phyloP scores from a whole-genome alignment of 2,797 vertebrate genomes.

The Telmatherina bonti region DNA sequence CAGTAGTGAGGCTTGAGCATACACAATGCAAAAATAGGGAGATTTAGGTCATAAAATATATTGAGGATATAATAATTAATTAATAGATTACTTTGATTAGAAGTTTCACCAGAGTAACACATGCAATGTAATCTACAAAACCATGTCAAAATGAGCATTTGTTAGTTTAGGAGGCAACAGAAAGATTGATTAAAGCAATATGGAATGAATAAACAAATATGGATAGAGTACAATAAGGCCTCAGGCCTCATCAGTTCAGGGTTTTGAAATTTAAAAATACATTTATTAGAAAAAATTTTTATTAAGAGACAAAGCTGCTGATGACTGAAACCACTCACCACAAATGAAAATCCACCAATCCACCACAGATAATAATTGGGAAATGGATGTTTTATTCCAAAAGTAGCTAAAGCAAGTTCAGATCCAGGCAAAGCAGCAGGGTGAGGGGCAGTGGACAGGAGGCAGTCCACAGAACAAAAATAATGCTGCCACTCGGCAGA shows the following conservation, averaged over 20 bases:
- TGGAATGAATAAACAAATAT: slow-evolving; percentile 2
- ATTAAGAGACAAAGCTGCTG: background rate
- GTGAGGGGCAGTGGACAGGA: slow-evolving; percentile 84
- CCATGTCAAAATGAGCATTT: background rate
- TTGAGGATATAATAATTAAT: slow-evolving; percentile 4
- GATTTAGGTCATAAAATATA: background rate
- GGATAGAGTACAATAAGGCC: slow-evolving; percentile 17
- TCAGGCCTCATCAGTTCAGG: background rate
- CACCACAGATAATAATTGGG: slow-evolving; percentile 43
- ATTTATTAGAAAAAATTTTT: background rate
- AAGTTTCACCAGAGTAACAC: slow-evolving; percentile 34
- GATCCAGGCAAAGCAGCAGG: slow-evolving; percentile 82
- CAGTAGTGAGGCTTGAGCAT: background rate
- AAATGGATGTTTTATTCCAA: slow-evolving; percentile 74
- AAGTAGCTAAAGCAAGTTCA: slow-evolving; percentile 68
- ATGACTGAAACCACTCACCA: slow-evolving; percentile 82
- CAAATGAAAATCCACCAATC: slow-evolving; percentile 61
- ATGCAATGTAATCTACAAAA: slow-evolving; percentile 44
- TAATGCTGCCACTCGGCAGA: slow-evolving; percentile 96
- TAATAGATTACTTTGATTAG: slow-evolving; percentile 15
- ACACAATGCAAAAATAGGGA: background rate
- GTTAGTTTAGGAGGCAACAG: slow-evolving; percentile 32
- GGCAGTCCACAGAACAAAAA: slow-evolving; percentile 91
- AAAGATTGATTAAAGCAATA: slow-evolving; percentile 1
- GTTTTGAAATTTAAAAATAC: background rate